Percentiles rank a stretch among this genome's conserved stretches.
Conservation (phyloP, 2,113 vertebrate species). For the Montifringilla adamsi region DNA sequence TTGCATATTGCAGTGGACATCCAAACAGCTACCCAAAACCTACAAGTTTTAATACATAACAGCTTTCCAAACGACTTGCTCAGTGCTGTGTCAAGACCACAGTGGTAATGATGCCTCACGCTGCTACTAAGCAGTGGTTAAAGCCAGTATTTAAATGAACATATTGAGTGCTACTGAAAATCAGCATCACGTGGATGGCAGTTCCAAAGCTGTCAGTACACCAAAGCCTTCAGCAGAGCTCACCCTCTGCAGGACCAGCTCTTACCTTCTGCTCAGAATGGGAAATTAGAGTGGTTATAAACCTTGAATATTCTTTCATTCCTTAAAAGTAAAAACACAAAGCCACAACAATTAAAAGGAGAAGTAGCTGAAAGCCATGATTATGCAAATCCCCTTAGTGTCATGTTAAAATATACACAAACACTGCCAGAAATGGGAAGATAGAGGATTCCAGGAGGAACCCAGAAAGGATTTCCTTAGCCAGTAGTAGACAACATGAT, state of each 20-base stretch:
- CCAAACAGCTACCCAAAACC: not conserved
- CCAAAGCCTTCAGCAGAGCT: slow-evolving; percentile 15
- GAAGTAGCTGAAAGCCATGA: slow-evolving; percentile 31
- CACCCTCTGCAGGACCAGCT: slow-evolving; percentile 8
- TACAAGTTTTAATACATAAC: slow-evolving; percentile 1
- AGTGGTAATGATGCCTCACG: slow-evolving; percentile 39
- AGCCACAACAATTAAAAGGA: slow-evolving; percentile 35
- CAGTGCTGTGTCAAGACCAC: slow-evolving; percentile 12
- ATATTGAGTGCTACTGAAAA: slow-evolving; percentile 23
- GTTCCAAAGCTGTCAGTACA: not conserved
- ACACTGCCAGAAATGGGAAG: not conserved
- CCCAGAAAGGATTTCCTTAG: not conserved
- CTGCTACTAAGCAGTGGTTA: slow-evolving; percentile 51
- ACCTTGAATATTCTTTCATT: slow-evolving; percentile 50
- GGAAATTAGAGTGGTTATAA: slow-evolving; percentile 59
- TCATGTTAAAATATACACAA: not conserved
- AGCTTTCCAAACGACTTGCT: slow-evolving; percentile 10
- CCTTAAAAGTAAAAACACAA: slow-evolving; percentile 53
- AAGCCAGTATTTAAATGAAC: slow-evolving; percentile 36
- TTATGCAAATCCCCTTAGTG: slow-evolving; percentile 30
- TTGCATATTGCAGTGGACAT: not conserved
- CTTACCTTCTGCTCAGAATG: slow-evolving; percentile 14
- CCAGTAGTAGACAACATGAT: not conserved
- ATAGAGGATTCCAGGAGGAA: slow-evolving; percentile 2
- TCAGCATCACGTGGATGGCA: not conserved